Base-by-base conservation (phyloP, 2,888 invertebrate species). In the Polyommatus icarus region DNA sequence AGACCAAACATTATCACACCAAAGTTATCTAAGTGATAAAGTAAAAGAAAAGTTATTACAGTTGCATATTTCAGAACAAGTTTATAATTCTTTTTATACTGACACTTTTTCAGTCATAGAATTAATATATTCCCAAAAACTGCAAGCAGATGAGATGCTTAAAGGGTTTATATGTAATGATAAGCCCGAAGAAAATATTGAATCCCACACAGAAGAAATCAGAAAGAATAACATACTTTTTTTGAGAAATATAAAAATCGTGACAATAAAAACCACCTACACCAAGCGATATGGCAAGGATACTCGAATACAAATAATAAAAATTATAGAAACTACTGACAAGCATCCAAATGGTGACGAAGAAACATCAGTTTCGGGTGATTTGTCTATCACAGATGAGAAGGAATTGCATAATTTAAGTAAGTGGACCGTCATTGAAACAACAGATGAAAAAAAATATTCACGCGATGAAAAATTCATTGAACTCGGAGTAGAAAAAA, bases 291-390 rank as follows among this genome's bases (percentile, higher is more conserved):
- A 80, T 57, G 82, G 82, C 1, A 78, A 79, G 10, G 57, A 80
- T 0, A 80, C 79, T 40, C 84, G 84, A 79, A 67, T 84, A 24
- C 83, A 83, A 81, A 84, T 83, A 6, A 54, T 84, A 0, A 84
- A 82, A 8, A 78, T 83, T 20, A 81, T 80, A 76, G 82, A 82
- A 59, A 80, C 79, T 7, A 80, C 79, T 54, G 83, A 84, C 76
- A 79, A 78, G 18, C 80, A 82, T 29, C 83, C 83, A 10, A 80
- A 83, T 78, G 83, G 82, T 5, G 80, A 80, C 12, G 78, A 78
- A 20, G 76, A 71, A 12, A 81, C 80, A 1, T 79, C 80, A 36
- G 78, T 81, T 40, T 80, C 81, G 32, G 83, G 82, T 7, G 81
- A 81, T 20, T 77, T 85, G 29, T 82, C 80, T 57, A 83, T 85